Evolutionary conservation across 2,113 vertebrate genomes (phyloP), one percentile per base, ranked within the genome.

Genomic region (Columba livia): DNA sequence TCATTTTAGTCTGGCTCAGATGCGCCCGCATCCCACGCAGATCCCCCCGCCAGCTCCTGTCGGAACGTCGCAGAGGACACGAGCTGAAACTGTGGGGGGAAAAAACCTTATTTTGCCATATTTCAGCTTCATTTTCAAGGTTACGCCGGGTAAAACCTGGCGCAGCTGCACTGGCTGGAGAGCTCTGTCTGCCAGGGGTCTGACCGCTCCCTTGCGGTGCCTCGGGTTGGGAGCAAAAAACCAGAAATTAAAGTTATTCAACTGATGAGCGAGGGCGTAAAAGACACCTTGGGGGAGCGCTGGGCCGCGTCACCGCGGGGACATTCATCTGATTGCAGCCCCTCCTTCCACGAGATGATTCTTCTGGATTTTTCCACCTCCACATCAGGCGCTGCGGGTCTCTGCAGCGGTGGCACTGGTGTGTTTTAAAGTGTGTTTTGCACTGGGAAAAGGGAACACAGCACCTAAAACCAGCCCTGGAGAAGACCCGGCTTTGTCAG

Each of bases 381-480:
- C 0, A 0, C 40, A 0, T 26, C 73, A 26, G 51, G 28, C 2
- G 1, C 4, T 6, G 6, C 14, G 67, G 54, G 32, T 57, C 26
- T 58, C 62, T 17, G 23, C 11, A 32, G 61, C 1, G 1, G 64
- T 2, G 4, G 50, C 3, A 0, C 54, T 20, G 50, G 16, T 29
- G 72, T 4, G 15, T 13, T 65, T 57, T 24, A 28, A 69, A 38
- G 75, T 0, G 0, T 20, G 29, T 42, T 78, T 66, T 66, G 58
- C 0, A 0, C 56, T 0, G 5, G 61, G 20, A n/a, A 71, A 42
- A 78, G 67, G 67, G 18, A 24, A 29, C 0, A 0, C 51, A 51
- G 56, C 61, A 21, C 42, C 16, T 17, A 51, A 42, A 65, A 25
- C 6, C 15, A 64, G 61, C 29, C 57, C 72, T 67, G 72, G 72